These are phyloP conservation scores for Epicauta chinensis DNA, from an alignment of 1,140 invertebrate genomes.

Conservation along the genomic window DNA sequence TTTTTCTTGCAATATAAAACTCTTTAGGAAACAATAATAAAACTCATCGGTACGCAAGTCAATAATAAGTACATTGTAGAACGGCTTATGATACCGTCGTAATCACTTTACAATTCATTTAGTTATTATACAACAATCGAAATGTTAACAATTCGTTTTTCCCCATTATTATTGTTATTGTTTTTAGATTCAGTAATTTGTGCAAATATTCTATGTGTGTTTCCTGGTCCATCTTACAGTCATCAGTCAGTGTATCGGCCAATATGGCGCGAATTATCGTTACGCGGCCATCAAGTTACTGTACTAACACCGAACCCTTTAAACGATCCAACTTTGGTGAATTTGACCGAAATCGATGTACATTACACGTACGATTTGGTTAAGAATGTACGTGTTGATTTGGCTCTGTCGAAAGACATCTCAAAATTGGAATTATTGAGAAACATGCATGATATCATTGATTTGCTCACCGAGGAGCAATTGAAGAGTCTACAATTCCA, in stretches of 20 bases:
- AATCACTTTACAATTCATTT: too few relatives aligned
- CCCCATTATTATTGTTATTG: too few relatives aligned
- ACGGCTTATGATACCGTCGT: too few relatives aligned
- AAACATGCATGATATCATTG: background rate
- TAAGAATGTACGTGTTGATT: background rate
- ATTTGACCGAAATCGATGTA: slow-evolving; percentile 20
- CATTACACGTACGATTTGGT: slow-evolving; percentile 6
- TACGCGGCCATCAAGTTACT: slow-evolving; percentile 18
- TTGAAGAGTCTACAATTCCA: slow-evolving; percentile 38
- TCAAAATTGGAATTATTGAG: background rate
- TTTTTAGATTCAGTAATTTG: background rate
- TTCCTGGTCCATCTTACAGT: slow-evolving; percentile 46
- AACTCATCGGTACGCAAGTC: too few relatives aligned
- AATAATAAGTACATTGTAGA: too few relatives aligned
- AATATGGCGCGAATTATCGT: slow-evolving; percentile 27
- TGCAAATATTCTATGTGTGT: slow-evolving; percentile 46
- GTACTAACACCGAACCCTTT: slow-evolving; percentile 21
- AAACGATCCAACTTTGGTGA: slow-evolving; percentile 17
- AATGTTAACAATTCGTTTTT: too few relatives aligned
- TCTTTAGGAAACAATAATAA: too few relatives aligned
- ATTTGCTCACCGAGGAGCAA: slow-evolving; percentile 38
- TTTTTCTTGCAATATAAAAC: too few relatives aligned
- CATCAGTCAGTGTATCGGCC: slow-evolving; percentile 48
- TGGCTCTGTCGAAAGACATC: slow-evolving; percentile 4
- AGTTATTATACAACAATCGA: too few relatives aligned